Evolutionary conservation across 2,888 invertebrate species (phyloP).

Genomic region (Tribolium freemani): DNA sequence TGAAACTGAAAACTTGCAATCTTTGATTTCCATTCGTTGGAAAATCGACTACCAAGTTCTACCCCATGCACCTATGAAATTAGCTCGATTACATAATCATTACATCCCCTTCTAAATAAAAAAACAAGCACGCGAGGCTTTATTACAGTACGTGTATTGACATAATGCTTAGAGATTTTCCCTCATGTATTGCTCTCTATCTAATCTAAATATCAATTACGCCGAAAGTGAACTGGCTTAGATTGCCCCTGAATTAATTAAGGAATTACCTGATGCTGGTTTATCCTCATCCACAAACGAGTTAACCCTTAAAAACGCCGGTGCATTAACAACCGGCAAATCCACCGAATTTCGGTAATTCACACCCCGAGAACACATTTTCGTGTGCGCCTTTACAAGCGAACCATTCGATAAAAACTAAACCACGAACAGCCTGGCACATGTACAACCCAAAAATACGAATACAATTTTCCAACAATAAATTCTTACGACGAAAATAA

Average conservation of each 20-base stretch:
- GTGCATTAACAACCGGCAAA: slow-evolving; percentile 55
- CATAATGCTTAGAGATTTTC: too few species aligned
- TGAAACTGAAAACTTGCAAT: too few species aligned
- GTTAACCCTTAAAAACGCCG: slow-evolving; percentile 60
- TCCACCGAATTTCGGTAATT: slow-evolving; percentile 57
- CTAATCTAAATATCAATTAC: too few species aligned
- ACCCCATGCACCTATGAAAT: too few species aligned
- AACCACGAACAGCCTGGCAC: slow-evolving; percentile 53
- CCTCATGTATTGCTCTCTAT: too few species aligned
- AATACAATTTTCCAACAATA: slow-evolving; percentile 30
- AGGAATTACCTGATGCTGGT: slow-evolving; percentile 11
- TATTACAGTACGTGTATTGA: too few species aligned
- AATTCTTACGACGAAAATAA: slow-evolving; percentile 35
- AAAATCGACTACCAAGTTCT: too few species aligned
- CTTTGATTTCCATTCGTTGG: too few species aligned
- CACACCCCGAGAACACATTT: slow-evolving; percentile 64
- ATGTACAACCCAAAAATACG: slow-evolving; percentile 54
- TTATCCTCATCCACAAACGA: slow-evolving; percentile 62
- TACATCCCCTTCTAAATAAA: too few species aligned
- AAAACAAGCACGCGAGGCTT: too few species aligned
- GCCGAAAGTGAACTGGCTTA: background rate
- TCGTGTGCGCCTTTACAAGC: slow-evolving; percentile 24
- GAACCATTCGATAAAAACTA: slow-evolving; percentile 51
- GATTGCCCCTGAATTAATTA: too few species aligned
- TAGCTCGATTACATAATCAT: too few species aligned